These are phyloP conservation scores for Callocephalon fimbriatum DNA, from an alignment of 2,113 vertebrate genomes.

Conservation along the genomic window DNA sequence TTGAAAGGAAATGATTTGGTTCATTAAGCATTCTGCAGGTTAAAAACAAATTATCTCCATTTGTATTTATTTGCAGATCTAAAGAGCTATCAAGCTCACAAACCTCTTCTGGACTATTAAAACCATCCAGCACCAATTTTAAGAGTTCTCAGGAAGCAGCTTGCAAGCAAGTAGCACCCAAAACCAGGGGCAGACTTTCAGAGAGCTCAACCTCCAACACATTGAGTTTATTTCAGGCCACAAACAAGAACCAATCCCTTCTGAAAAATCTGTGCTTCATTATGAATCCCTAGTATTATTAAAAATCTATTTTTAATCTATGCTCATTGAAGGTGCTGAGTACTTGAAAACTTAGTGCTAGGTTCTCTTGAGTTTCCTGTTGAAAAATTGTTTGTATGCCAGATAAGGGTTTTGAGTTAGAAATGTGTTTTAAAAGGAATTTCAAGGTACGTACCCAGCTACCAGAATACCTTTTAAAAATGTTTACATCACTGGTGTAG, in stretches of 20 bases:
- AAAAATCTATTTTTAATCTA: background rate
- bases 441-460: background rate
- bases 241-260: background rate
- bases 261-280: slow-evolving; percentile 34
- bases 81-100: background rate
- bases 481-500: background rate
- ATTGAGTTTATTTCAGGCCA: slow-evolving; percentile 2
- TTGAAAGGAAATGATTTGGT: slow-evolving; percentile 60
- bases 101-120: slow-evolving; percentile 19
- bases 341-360: slow-evolving; percentile 24
- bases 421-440: background rate
- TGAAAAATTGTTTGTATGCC: background rate
- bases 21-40: slow-evolving; percentile 55
- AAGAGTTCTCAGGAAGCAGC: background rate
- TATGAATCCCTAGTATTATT: slow-evolving; percentile 40
- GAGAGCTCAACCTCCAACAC: background rate
- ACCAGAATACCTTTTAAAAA: background rate
- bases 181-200: slow-evolving; percentile 13
- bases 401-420: background rate
- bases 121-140: slow-evolving; percentile 19
- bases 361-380: slow-evolving; percentile 10
- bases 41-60: slow-evolving; percentile 50
- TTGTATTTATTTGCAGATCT: slow-evolving; percentile 54
- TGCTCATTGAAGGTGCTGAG: background rate
- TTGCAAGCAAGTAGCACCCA: slow-evolving; percentile 14